A percentile compares a stretch with the other conserved stretches of the same genome.
These are phyloP conservation scores for Acrocephalus kingi DNA, from an alignment of 2,113 vertebrate genomes.

Conservation along the genomic window DNA sequence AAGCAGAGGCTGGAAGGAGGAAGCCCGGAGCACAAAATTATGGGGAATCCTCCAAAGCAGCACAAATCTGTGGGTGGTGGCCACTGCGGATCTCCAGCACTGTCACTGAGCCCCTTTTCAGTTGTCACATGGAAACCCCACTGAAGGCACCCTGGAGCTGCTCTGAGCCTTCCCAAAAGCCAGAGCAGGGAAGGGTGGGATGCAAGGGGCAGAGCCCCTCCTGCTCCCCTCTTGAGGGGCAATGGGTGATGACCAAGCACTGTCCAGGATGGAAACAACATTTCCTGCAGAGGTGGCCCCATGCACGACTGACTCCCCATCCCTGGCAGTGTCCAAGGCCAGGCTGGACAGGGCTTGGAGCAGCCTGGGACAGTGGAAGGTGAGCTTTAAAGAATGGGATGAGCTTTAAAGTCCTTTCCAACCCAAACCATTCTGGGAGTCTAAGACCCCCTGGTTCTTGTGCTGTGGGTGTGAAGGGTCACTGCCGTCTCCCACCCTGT, in stretches of 20 bases:
- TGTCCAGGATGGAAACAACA: background rate
- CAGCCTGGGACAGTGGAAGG: background rate
- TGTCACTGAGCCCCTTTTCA: background rate
- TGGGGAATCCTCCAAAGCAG: background rate
- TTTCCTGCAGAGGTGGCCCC: background rate
- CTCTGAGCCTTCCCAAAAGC: background rate
- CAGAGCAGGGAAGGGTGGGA: accelerated
- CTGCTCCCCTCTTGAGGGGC: background rate
- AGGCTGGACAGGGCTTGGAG: accelerated
- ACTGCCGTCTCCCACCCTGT: background rate
- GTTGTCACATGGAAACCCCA: accelerated
- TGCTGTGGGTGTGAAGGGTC: accelerated
- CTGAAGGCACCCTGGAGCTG: background rate
- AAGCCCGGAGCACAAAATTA: background rate
- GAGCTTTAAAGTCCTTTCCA: background rate
- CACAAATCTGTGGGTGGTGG: background rate
- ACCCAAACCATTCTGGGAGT: background rate
- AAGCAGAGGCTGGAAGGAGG: background rate
- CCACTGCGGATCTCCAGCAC: background rate
- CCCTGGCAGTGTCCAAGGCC: background rate
- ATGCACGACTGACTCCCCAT: background rate
- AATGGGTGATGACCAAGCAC: too few relatives aligned
- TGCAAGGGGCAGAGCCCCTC: background rate
- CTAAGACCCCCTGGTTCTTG: too few relatives aligned
- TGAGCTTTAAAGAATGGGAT: background rate